Conservation (phyloP, 2,888 invertebrate species). For the Acronicta leporina region DNA sequence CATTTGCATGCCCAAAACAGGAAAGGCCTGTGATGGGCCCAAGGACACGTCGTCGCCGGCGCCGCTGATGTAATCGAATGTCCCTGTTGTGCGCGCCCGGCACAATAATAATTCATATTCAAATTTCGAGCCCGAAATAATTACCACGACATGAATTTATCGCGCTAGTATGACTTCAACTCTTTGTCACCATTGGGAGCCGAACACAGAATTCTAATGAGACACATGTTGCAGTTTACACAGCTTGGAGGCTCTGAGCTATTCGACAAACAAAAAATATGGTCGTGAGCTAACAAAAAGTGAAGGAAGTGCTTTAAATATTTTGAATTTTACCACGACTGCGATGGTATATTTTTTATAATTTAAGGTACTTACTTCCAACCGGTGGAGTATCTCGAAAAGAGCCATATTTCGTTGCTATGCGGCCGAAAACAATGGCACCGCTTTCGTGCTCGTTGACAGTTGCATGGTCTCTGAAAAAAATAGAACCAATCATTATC, state of each 20-base stretch:
- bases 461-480: constrained; percentile 97
- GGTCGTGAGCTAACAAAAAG: constrained; percentile 62
- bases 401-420: constrained; percentile 98
- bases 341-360: constrained; percentile 27
- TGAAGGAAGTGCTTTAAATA: constrained; percentile 65
- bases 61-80: constrained; percentile 83
- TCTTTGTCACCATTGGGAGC: constrained; percentile 65
- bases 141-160: constrained; percentile 76
- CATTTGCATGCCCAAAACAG: constrained; percentile 84
- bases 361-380: constrained; percentile 92
- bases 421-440: constrained; percentile 97
- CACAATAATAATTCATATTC: constrained; percentile 79
- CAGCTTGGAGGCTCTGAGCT: constrained; percentile 63
- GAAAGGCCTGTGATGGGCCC: constrained; percentile 63
- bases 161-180: constrained; percentile 61
- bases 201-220: constrained; percentile 63
- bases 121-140: constrained; percentile 77
- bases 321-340: constrained; percentile 51
- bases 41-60: constrained; percentile 72
- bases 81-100: constrained; percentile 60
- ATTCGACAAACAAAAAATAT: constrained; percentile 62
- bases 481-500: constrained; percentile 38
- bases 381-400: constrained; percentile 98
- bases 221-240: constrained; percentile 80
- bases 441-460: constrained; percentile 95